Base-by-base conservation (phyloP, 2,797 vertebrate genomes). In the Melanotaenia parkinsoni region DNA sequence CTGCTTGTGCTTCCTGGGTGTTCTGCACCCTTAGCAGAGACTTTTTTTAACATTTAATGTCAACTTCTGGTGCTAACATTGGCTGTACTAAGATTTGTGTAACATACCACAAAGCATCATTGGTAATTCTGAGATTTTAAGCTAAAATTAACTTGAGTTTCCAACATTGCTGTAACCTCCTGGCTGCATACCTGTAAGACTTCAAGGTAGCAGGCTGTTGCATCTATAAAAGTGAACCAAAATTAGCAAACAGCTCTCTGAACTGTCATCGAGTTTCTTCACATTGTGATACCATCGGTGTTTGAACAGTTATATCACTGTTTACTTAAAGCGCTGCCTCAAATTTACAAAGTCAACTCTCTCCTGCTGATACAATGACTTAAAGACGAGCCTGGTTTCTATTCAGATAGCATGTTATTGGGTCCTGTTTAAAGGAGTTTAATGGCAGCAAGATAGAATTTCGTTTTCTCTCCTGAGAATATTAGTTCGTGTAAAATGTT, bases 251-350 rank as follows among this genome's bases (percentile, higher is more conserved):
- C 68, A 81, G 70, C 93, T 93, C 91, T 83, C 12, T 67, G 91
- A 92, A 92, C 18, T 63, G 84, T 84, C 72, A 79, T 56, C 45
- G 70, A 72, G 78, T 79, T 82, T 82, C 82, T 67, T 63, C 81
- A 91, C 82, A 81, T 80, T 86, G 82, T 88, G 86, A 81, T 76
- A 83, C 75, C 58, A 40, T 35, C 51, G 54, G 35, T 93, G 67
- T 93, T 92, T 92, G 86, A 35, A 50, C 78, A 89, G 86, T 93
- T 93, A 88, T 88, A 89, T 90, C 89, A 93, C 85, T 93, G 89
- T 94, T 94, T 94, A 81, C 86, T 85, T 79, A 90, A 84, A 87
- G 86, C 81, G 76, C 85, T 78, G 79, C 76, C 81, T 85, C 87
- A 72, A 67, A 80, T 89, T 86, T 87, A 45, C 82, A 84, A 81